phyloP scores from a whole-genome alignment of 2,113 vertebrate species.

The Ramphastos sulfuratus region DNA sequence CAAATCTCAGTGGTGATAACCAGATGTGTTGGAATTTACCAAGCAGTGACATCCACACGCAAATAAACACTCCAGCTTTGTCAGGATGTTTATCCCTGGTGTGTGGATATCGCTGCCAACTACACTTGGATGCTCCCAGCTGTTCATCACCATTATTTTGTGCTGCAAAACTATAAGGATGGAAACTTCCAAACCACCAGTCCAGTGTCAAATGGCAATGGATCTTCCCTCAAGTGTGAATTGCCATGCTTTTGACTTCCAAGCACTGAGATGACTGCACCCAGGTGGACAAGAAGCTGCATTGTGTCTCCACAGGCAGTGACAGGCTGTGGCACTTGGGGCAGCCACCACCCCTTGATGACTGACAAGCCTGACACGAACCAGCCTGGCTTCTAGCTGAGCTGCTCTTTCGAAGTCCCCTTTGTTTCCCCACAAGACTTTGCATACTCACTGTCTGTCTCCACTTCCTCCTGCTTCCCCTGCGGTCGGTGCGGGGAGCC shows the following conservation, averaged over 20 bases:
- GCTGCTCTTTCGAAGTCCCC: constrained; percentile 51
- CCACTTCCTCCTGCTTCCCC: constrained; percentile 26
- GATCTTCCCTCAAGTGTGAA: neutral
- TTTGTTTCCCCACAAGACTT: constrained; percentile 48
- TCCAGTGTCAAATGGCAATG: neutral
- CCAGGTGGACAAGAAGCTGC: neutral
- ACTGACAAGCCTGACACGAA: neutral
- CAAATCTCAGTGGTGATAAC: constrained; percentile 43
- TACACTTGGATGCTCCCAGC: constrained; percentile 31
- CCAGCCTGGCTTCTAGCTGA: neutral
- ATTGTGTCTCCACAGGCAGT: neutral
- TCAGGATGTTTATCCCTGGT: constrained; percentile 52
- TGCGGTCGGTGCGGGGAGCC: constrained; percentile 52
- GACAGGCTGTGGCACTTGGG: neutral
- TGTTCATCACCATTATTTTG: constrained; percentile 4
- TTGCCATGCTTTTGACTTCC: neutral
- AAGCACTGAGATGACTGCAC: neutral
- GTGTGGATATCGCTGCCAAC: constrained; percentile 33
- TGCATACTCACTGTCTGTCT: constrained; percentile 57
- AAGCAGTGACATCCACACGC: constrained; percentile 55
- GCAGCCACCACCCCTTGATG: neutral
- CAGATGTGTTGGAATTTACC: constrained; percentile 65
- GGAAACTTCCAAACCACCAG: neutral
- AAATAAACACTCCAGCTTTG: constrained; percentile 54
- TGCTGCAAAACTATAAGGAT: neutral